phyloP scores from a whole-genome alignment of 2,113 vertebrate species.

The Lepus timidus region DNA sequence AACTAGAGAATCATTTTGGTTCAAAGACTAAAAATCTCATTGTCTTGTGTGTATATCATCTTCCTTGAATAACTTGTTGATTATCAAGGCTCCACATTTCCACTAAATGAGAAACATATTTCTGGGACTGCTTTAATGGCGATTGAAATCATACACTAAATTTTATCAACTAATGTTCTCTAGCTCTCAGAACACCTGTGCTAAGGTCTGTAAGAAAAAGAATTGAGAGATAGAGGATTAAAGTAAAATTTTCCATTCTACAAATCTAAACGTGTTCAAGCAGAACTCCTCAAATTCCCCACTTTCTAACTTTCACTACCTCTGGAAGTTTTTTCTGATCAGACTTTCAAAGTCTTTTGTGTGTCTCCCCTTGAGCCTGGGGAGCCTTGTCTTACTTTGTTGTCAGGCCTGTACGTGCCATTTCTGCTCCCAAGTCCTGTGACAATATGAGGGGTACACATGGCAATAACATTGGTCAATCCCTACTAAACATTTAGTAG shows the following conservation, averaged over 20 bases:
- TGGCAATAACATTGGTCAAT: background rate
- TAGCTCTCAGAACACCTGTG: background rate
- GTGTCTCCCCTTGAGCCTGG: background rate
- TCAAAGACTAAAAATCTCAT: background rate
- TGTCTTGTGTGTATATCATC: background rate
- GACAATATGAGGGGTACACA: no score
- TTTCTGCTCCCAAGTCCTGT: background rate
- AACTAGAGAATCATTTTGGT: background rate
- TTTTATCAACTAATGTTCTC: background rate
- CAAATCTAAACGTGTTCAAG: slow-evolving; percentile 46
- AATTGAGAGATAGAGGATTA: background rate
- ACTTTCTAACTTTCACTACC: background rate
- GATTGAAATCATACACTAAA: background rate
- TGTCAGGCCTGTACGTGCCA: background rate
- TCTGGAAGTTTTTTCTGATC: background rate
- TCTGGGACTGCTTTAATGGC: background rate
- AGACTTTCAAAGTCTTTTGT: background rate
- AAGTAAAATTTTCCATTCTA: background rate
- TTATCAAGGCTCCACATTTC: background rate
- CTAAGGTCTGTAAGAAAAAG: background rate
- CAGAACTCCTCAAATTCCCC: background rate
- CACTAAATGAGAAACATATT: background rate
- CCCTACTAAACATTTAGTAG: background rate
- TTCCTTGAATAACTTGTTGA: background rate
- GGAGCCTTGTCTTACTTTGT: background rate